Evolutionary conservation across 2,797 vertebrate genomes (phyloP).

Genomic region (Bradypodion pumilum): DNA sequence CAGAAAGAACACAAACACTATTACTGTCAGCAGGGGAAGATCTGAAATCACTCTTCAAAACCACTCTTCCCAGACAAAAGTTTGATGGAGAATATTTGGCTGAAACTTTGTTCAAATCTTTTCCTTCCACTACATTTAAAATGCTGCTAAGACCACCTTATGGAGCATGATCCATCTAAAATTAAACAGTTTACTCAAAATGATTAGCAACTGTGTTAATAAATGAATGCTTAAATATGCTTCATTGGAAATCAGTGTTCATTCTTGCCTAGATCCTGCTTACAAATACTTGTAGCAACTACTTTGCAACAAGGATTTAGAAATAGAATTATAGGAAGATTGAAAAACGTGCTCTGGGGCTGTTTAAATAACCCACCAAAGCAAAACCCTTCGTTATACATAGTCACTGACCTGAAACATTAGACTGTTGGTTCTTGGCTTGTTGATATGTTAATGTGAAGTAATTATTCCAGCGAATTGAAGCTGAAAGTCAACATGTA

Average conservation of each 20-base stretch:
- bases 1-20: no score
- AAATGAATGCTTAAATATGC: neutral
- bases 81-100: no score
- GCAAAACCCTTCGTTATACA: slow-evolving; percentile 32
- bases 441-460: slow-evolving; percentile 62
- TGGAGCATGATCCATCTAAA: no score
- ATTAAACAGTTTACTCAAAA: no score
- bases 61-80: no score
- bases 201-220: neutral
- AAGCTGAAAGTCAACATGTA: slow-evolving; percentile 64
- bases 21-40: no score
- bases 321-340: slow-evolving; percentile 34
- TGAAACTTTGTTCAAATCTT: no score
- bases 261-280: slow-evolving; percentile 22
- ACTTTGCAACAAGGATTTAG: slow-evolving; percentile 27
- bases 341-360: slow-evolving; percentile 34
- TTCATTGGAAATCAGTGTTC: neutral
- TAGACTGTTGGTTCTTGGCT: slow-evolving; percentile 47
- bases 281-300: slow-evolving; percentile 24
- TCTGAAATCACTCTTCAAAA: no score
- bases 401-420: slow-evolving; percentile 58
- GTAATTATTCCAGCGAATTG: slow-evolving; percentile 67
- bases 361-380: slow-evolving; percentile 2
- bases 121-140: no score
- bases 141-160: no score